Percentiles rank a stretch among this genome's conserved stretches.
Conservation (phyloP, 1,140 invertebrate species). For the Habropoda laboriosa region DNA sequence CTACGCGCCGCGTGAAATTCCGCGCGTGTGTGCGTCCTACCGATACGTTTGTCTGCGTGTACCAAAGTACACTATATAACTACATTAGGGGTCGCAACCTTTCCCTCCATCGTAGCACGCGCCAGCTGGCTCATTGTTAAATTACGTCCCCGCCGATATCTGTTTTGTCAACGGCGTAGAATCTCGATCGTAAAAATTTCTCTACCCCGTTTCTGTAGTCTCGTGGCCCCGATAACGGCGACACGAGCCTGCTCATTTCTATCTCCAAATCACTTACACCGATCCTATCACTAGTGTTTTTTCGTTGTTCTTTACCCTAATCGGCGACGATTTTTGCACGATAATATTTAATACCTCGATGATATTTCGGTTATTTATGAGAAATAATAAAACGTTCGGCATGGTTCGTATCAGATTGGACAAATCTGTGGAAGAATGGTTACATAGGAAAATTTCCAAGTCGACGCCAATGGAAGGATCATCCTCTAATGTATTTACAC, state of each 20-base stretch:
- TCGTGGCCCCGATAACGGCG: background rate
- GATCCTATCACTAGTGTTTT: no score
- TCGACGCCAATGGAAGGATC: conserved; percentile 78
- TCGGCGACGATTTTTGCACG: background rate
- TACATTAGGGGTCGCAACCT: conserved; percentile 80
- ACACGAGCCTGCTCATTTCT: background rate
- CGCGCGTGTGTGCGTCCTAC: conserved; percentile 42
- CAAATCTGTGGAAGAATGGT: no score
- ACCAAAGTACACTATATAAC: conserved; percentile 77
- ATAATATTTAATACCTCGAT: background rate
- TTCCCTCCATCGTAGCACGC: conserved; percentile 78
- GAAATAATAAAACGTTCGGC: background rate
- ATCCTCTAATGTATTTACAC: conserved; percentile 82
- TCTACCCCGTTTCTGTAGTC: conserved; percentile 6
- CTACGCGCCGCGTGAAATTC: conserved; percentile 59
- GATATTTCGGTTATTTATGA: background rate
- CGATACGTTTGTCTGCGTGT: conserved; percentile 57
- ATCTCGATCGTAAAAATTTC: conserved; percentile 36
- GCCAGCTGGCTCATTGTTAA: conserved; percentile 83
- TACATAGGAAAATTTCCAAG: no score
- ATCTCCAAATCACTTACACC: no score
- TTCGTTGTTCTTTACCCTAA: background rate
- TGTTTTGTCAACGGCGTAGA: conserved; percentile 66
- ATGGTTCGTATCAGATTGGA: no score
- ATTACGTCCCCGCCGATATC: conserved; percentile 80